phyloP scores from a whole-genome alignment of 2,113 vertebrate species.

The Pelodiscus sinensis region DNA sequence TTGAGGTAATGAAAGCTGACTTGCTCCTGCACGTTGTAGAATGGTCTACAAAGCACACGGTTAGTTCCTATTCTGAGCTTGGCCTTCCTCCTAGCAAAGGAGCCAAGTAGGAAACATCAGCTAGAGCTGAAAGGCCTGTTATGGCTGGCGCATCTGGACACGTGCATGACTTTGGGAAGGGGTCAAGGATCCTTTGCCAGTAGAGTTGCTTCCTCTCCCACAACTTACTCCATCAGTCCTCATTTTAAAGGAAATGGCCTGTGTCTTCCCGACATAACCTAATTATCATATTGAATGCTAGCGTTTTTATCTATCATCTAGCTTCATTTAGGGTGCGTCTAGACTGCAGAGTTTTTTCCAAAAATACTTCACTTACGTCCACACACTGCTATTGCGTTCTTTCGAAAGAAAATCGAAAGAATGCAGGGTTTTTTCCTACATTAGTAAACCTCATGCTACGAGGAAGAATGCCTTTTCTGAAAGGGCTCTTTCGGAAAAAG shows the following conservation, averaged over 20 bases:
- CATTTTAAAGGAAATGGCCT: neutral
- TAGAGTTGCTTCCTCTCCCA: neutral
- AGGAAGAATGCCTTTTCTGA: too few species aligned
- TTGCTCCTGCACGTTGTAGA: neutral
- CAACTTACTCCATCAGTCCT: neutral
- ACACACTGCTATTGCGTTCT: too few species aligned
- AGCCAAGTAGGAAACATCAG: constrained; percentile 17
- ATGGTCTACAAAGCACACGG: neutral
- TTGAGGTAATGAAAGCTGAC: neutral
- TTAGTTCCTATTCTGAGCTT: constrained; percentile 5
- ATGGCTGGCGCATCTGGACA: neutral
- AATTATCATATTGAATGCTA: neutral
- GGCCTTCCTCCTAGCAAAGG: neutral
- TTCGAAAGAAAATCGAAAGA: too few species aligned
- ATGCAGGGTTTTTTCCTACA: too few species aligned
- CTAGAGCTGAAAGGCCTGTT: neutral
- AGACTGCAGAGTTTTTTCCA: too few species aligned
- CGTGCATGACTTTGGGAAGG: neutral
- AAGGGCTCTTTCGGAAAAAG: too few species aligned
- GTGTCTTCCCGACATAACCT: neutral
- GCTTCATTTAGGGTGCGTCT: too few species aligned
- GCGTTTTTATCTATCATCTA: too few species aligned
- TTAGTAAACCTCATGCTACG: too few species aligned
- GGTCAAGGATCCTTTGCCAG: neutral
- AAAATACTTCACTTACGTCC: too few species aligned